Evolutionary conservation across 2,113 vertebrate genomes (phyloP), one percentile per base, ranked within the genome.

Genomic region (Sciurus niger): DNA sequence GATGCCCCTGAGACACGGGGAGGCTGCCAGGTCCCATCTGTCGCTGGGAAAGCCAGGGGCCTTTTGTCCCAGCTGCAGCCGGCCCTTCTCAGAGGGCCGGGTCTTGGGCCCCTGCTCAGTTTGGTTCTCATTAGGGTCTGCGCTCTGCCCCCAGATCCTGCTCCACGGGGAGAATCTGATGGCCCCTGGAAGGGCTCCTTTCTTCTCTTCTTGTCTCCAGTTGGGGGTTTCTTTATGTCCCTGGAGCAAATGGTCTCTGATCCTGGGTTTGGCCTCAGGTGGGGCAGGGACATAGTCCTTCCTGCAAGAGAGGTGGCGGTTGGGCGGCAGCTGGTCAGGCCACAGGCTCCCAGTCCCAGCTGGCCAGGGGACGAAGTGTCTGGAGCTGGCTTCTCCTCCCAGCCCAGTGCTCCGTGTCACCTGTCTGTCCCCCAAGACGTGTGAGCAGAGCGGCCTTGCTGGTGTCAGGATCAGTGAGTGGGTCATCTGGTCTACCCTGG

Each of bases 1-100:
- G 60, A 80, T 92, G 84, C 95, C 96, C 97, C 89, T 87, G 95
- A 97, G 97, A 95, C 55, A 25, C 20, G 67, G 79, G 90, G 96
- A 95, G 95, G 53, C 95, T 1, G 10, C 90, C 93, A 70, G 30
- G 8, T 83, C 93, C 95, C 94, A 93, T 96, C 95, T 97, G 89
- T 90, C 76, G 48, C 84, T 67, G 94, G 89, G 90, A 94, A 78
- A 90, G 95, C 94, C 58, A 0, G 73, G 89, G 78, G 11, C 73
- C 94, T 73, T 67, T 94, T 87, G 93, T 97, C 93, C 91, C 95
- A 85, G 90, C 83, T 89, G 60, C 0, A 7, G 67, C 68, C 84
- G 67, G 90, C 95, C 89, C 86, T 83, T 43, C 95, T 79, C 55
- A 0, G 32, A 77, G 51, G 77, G 87, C 90, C 4, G 58, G 43